Percentiles rank a stretch among this genome's conserved stretches.
Evolutionary conservation across 1,140 invertebrate species (phyloP).

Genomic region (Drosophila oshimai): DNA sequence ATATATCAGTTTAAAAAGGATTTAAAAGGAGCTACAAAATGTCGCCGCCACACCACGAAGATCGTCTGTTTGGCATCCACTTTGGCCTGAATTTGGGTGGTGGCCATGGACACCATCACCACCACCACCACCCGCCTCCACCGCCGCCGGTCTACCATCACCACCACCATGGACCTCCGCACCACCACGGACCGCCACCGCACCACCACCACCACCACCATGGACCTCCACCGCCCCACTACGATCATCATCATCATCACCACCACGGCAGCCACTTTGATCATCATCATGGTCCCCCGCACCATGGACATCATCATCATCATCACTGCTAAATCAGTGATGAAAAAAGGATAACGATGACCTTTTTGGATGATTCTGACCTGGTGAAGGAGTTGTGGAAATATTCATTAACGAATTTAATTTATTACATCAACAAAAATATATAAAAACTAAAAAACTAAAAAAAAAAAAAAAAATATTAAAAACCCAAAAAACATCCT

Average conservation of each 20-base stretch:
- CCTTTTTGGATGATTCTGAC: neutral
- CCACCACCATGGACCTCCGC: slow-evolving; percentile 41
- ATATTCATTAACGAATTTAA: slow-evolving; percentile 45
- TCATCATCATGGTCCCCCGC: slow-evolving; percentile 31
- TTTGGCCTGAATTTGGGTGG: slow-evolving; percentile 49
- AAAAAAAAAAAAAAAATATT: neutral
- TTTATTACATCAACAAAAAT: slow-evolving; percentile 27
- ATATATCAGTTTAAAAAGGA: slow-evolving; percentile 2
- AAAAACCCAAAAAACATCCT: neutral
- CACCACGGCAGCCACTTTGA: slow-evolving; percentile 33
- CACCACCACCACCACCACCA: slow-evolving; percentile 42
- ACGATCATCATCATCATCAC: slow-evolving; percentile 17
- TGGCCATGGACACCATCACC: slow-evolving; percentile 37
- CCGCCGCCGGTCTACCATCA: slow-evolving; percentile 41
- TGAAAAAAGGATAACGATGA: neutral
- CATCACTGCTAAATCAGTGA: slow-evolving; percentile 38
- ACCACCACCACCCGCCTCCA: slow-evolving; percentile 40
- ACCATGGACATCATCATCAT: slow-evolving; percentile 43
- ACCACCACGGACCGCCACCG: slow-evolving; percentile 20
- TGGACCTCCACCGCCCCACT: slow-evolving; percentile 34
- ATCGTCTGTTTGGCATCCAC: slow-evolving; percentile 64
- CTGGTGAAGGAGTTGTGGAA: neutral
- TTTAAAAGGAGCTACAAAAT: slow-evolving; percentile 16
- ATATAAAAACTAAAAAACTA: neutral
- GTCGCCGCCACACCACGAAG: slow-evolving; percentile 56